A percentile compares a stretch with the other conserved stretches of the same genome.
Conservation (phyloP, 2,888 invertebrate genomes). For the Agrotis segetum region DNA sequence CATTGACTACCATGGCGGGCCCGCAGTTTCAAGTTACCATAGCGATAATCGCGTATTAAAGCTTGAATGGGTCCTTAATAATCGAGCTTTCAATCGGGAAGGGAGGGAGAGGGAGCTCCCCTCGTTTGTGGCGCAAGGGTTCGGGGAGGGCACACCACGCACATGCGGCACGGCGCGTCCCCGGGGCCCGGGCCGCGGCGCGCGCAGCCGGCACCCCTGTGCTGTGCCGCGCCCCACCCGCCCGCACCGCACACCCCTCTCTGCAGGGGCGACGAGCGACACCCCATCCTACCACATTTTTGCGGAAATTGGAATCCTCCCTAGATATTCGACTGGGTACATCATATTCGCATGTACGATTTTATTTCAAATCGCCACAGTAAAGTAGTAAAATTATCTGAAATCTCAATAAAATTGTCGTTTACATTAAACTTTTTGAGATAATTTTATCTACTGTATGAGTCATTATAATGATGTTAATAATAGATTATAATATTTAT, state of each 20-base stretch:
- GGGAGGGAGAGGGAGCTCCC: constrained; percentile 70
- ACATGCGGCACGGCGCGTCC: constrained; percentile 73
- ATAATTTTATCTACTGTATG: constrained; percentile 21
- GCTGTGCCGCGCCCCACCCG: constrained; percentile 46
- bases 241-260: constrained; percentile 75
- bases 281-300: constrained; percentile 83
- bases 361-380: constrained; percentile 20
- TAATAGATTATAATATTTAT: constrained; percentile 57
- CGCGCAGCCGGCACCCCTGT: constrained; percentile 71
- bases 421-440: no score
- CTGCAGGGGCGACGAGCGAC: constrained; percentile 80
- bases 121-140: constrained; percentile 64
- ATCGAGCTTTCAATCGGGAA: constrained; percentile 76
- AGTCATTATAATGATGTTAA: constrained; percentile 57
- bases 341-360: constrained; percentile 61
- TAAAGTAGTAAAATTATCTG: constrained; percentile 24
- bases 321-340: constrained; percentile 70
- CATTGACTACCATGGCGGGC: constrained; percentile 43
- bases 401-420: background rate
- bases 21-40: constrained; percentile 71
- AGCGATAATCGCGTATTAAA: constrained; percentile 78
- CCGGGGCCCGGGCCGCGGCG: constrained; percentile 77
- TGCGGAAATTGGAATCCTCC: constrained; percentile 87
- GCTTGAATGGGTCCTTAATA: constrained; percentile 86
- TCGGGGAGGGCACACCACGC: constrained; percentile 68